A percentile compares a stretch with the other conserved stretches of the same genome.
phyloP scores from a whole-genome alignment of 2,888 invertebrate genomes.

The Eulithis testata region DNA sequence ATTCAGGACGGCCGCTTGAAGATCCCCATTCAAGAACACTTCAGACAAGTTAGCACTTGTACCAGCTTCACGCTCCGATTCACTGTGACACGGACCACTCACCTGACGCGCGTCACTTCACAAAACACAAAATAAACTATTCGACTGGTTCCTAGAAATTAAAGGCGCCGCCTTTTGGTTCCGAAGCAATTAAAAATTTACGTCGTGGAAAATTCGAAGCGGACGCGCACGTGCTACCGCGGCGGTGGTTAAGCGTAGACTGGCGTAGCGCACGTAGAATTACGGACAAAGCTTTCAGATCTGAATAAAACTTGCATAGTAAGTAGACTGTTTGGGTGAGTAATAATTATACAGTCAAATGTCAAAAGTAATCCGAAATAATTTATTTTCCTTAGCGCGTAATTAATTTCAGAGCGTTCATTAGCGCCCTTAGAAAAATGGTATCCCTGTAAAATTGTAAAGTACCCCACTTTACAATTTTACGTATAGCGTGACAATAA shows the following conservation, averaged over 20 bases:
- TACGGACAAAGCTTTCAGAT: constrained; percentile 23
- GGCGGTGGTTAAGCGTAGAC: constrained; percentile 45
- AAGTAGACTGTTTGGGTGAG: constrained; percentile 12
- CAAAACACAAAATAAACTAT: constrained; percentile 51
- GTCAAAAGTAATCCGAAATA: constrained; percentile 18
- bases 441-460: too few species aligned
- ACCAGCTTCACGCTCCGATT: constrained; percentile 41
- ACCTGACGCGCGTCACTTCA: constrained; percentile 45
- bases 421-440: too few species aligned
- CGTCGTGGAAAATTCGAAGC: constrained; percentile 44
- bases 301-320: constrained; percentile 28
- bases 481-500: too few species aligned
- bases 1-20: constrained; percentile 68
- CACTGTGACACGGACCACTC: constrained; percentile 29
- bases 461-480: too few species aligned
- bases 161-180: constrained; percentile 52
- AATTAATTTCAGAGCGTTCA: too few species aligned
- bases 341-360: constrained; percentile 3
- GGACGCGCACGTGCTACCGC: constrained; percentile 42
- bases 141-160: constrained; percentile 49
- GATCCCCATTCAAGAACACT: constrained; percentile 65
- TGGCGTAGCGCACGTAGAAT: constrained; percentile 44
- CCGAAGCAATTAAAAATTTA: constrained; percentile 75
- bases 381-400: background rate
- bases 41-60: constrained; percentile 66